Percentiles rank a stretch among this genome's conserved stretches.
phyloP scores from a whole-genome alignment of 35 echinoderm and acorn worm species.

The Chiridota heheva region DNA sequence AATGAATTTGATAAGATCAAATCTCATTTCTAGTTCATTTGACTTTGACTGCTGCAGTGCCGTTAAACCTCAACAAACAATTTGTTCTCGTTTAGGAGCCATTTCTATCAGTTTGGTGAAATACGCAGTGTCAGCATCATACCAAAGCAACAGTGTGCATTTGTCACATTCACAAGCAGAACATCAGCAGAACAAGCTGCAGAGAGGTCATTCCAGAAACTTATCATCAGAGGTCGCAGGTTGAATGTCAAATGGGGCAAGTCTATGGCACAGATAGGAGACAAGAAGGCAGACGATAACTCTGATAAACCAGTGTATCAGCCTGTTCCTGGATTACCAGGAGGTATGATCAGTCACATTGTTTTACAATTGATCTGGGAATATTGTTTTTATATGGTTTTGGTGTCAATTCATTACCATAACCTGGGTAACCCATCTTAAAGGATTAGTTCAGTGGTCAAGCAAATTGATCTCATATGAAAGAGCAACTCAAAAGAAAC shows the following conservation, averaged over 20 bases:
- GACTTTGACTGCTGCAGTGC: too few relatives aligned
- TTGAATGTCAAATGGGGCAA: constrained; percentile 98
- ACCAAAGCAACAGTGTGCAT: constrained; percentile 96
- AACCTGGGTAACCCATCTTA: too few relatives aligned
- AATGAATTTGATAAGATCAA: too few relatives aligned
- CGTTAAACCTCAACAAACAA: too few relatives aligned
- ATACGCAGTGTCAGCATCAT: constrained; percentile 93
- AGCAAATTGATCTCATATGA: too few relatives aligned
- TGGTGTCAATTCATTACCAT: background rate
- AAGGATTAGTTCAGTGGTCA: too few relatives aligned
- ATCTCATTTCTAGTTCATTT: too few relatives aligned
- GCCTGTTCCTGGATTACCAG: constrained; percentile 90
- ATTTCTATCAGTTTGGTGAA: constrained; percentile 99
- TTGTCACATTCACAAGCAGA: constrained; percentile 83
- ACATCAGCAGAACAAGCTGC: constrained; percentile 68
- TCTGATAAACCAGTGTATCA: constrained; percentile 61
- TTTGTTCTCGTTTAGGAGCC: too few relatives aligned
- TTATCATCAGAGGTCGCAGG: constrained; percentile 95
- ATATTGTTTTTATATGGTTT: background rate
- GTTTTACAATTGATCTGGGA: background rate
- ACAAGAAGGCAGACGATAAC: constrained; percentile 25
- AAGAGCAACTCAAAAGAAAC: too few relatives aligned
- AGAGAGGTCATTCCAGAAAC: constrained; percentile 92
- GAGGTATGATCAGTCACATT: constrained; percentile 55
- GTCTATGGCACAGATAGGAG: constrained; percentile 77